Evolutionary conservation across 2,888 invertebrate species (phyloP).

Genomic region (Acanthosepion esculentum): DNA sequence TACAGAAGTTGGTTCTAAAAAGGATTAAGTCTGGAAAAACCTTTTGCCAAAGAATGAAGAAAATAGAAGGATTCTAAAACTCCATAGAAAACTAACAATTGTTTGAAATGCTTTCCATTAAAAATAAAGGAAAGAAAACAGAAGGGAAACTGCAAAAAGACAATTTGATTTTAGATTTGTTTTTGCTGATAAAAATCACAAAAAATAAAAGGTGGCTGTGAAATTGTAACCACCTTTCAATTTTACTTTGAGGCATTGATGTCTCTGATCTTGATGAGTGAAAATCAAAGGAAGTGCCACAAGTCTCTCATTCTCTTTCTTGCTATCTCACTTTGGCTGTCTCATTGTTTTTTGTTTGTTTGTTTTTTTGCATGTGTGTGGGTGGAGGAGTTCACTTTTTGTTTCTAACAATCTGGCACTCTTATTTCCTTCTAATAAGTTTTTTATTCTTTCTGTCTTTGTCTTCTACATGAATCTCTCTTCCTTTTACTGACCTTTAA

Average conservation of each 20-base stretch:
- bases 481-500: too few species aligned
- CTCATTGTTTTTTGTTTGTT: too few species aligned
- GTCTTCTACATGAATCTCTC: too few species aligned
- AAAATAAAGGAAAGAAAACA: not conserved
- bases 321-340: not conserved
- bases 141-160: not conserved
- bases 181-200: not conserved
- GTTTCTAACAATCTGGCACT: too few species aligned
- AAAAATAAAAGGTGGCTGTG: not conserved
- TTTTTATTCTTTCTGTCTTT: too few species aligned
- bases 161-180: not conserved
- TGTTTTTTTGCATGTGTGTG: too few species aligned
- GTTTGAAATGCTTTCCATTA: not conserved
- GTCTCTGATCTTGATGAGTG: conserved; percentile 5
- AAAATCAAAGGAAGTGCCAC: not conserved
- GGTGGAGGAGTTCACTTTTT: too few species aligned
- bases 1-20: not conserved
- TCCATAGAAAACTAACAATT: not conserved
- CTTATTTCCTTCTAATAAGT: too few species aligned
- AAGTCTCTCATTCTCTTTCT: not conserved
- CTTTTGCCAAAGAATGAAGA: not conserved
- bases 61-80: not conserved
- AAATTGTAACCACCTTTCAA: conserved; percentile 1
- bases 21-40: not conserved
- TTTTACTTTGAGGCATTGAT: not conserved